Base-by-base conservation (phyloP, 2,888 invertebrate genomes). In the Hecatera dysodea region DNA sequence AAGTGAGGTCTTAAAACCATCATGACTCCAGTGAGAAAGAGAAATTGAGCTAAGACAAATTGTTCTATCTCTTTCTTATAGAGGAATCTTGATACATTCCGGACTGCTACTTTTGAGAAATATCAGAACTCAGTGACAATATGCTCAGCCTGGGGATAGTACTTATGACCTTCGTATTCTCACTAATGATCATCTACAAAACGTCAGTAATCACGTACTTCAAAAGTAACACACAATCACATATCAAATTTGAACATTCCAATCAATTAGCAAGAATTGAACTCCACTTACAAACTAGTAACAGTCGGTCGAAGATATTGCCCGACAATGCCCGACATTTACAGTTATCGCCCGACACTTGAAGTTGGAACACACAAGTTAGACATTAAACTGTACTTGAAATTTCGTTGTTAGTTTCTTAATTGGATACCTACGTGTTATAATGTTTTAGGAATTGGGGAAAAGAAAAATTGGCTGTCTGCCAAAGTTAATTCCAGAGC, bases 381-480 rank as follows among this genome's bases (percentile, higher is more conserved):
- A 24, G 11, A 22, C 36, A 67, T 75, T 59, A 68, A 75, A 64
- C 55, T 46, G 53, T 80, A 17, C 50, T 80, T 57, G 59, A 53
- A 63, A 75, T 53, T 2, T n/a, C 59, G 29, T 55, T 68, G 68
- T 64, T 52, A 75, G 55, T 64, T 75, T 42, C 60, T 56, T 53
- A 69, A 68, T 76, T 44, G 57, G 60, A 61, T 29, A 76, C 67
- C 55, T 57, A 76, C 63, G 48, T 80, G 44, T 42, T 53, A 46
- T 15, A 60, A 48, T 33, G 19, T n/a, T 24, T 48, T 60, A 50
- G 15, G 36, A 3, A 1, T 48, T 60, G 55, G 15, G 36, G 5
- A 1, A 44, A 65, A 39, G 22, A 17, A 22, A 48, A 44, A 75
- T 59, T 79, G 75, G 80, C 33, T 52, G 3, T 9, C 12, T 4